phyloP scores from a whole-genome alignment of 2,888 invertebrate species.

The Nomada goodeniana region DNA sequence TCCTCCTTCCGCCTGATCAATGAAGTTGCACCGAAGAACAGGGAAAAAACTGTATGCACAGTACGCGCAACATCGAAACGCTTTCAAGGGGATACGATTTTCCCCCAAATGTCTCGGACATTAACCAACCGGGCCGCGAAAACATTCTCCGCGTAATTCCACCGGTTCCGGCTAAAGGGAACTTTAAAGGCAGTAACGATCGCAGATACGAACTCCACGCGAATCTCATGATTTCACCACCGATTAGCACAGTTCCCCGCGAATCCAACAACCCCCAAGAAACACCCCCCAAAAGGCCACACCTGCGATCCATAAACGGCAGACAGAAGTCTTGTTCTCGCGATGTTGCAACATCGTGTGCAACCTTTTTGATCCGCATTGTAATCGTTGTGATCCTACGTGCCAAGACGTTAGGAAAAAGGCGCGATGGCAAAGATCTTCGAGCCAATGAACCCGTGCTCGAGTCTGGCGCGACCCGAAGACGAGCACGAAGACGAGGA shows the following conservation, averaged over 20 bases:
- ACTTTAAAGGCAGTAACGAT: too few relatives aligned
- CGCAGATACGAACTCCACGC: neutral
- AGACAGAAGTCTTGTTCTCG: neutral
- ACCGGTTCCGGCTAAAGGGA: too few relatives aligned
- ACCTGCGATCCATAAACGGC: neutral
- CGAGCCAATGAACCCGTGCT: constrained; percentile 43
- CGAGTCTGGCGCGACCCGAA: neutral
- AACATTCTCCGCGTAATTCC: too few relatives aligned
- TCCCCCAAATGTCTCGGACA: neutral
- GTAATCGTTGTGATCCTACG: constrained; percentile 2
- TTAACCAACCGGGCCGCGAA: neutral
- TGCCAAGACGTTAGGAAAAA: constrained; percentile 26
- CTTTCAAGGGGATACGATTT: neutral
- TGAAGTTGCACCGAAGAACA: neutral
- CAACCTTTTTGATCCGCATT: constrained; percentile 32
- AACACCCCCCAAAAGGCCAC: neutral
- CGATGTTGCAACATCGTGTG: constrained; percentile 37
- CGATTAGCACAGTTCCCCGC: neutral
- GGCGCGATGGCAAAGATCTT: constrained; percentile 35
- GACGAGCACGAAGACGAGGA: neutral
- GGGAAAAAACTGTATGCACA: too few relatives aligned
- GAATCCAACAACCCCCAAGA: neutral
- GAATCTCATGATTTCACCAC: neutral
- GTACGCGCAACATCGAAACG: too few relatives aligned
- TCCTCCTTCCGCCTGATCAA: neutral